Percentiles rank a stretch among this genome's conserved stretches.
Conservation (phyloP, 2,797 vertebrate species). For the Xiphophorus birchmanni region DNA sequence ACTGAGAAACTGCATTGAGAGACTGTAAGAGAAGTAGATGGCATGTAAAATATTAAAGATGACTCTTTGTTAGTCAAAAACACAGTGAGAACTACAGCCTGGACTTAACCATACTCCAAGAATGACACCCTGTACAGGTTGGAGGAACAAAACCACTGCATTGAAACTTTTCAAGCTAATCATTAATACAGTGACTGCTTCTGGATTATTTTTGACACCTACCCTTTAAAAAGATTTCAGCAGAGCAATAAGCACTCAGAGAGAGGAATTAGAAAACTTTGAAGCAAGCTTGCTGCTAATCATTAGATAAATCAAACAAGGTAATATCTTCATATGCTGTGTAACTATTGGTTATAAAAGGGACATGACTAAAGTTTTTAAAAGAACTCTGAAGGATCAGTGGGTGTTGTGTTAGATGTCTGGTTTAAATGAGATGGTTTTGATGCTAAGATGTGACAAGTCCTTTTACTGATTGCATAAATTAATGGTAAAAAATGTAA, state of each 20-base stretch:
- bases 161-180: constrained; percentile 14
- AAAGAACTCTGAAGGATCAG: constrained; percentile 33
- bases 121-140: not conserved
- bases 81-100: not conserved
- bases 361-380: constrained; percentile 38
- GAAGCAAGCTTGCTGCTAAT: constrained; percentile 56
- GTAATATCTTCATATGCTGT: constrained; percentile 34
- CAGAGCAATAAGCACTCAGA: not conserved
- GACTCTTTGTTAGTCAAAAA: constrained; percentile 20
- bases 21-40: constrained; percentile 34
- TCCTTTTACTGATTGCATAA: not conserved
- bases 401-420: constrained; percentile 19
- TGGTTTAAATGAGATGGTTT: constrained; percentile 41
- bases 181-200: constrained; percentile 26
- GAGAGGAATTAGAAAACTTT: constrained; percentile 38
- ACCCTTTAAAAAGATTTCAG: constrained; percentile 35
- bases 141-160: constrained; percentile 10
- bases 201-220: constrained; percentile 36
- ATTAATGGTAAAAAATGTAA: constrained; percentile 17
- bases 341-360: constrained; percentile 62
- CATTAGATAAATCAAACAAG: constrained; percentile 68
- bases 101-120: not conserved
- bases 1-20: not conserved
- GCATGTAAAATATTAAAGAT: constrained; percentile 3
- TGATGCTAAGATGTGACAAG: constrained; percentile 23